Evolutionary conservation across 2,888 invertebrate species (phyloP).

Genomic region (Chaetogeoica ovagalla): DNA sequence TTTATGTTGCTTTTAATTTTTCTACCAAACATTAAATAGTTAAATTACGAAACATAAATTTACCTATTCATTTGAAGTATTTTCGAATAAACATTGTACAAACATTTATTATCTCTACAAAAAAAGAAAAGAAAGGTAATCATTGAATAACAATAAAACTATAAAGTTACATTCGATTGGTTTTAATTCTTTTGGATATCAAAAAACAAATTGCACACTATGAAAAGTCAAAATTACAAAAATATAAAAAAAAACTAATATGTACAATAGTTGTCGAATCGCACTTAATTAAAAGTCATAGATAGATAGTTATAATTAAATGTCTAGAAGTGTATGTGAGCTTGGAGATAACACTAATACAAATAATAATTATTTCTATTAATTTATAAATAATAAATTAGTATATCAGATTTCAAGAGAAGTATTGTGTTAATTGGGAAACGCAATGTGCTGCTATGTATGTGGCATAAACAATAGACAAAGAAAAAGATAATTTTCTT

Average conservation of each 20-base stretch:
- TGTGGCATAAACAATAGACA: too few species aligned
- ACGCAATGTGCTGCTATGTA: too few species aligned
- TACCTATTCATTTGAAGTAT: too few species aligned
- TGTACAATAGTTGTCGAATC: not conserved
- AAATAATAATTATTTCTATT: too few species aligned
- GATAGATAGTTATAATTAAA: not conserved
- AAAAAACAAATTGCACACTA: not conserved
- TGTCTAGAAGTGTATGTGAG: not conserved
- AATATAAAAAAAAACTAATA: not conserved
- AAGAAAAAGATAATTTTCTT: too few species aligned
- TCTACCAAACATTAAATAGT: not conserved
- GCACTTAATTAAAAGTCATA: not conserved
- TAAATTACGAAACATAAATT: not conserved
- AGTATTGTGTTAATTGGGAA: too few species aligned
- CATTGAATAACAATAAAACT: not conserved
- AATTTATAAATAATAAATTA: too few species aligned
- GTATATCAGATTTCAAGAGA: too few species aligned
- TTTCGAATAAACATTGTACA: not conserved
- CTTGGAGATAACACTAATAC: not conserved
- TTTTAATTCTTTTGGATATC: not conserved
- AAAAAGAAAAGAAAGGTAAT: not conserved
- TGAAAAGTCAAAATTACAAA: not conserved
- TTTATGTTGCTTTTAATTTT: not conserved
- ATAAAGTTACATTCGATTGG: not conserved
- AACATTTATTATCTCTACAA: not conserved